Evolutionary conservation across 2,797 vertebrate species (phyloP), one percentile per base, ranked within the genome.

Genomic region (Numenius phaeopus): DNA sequence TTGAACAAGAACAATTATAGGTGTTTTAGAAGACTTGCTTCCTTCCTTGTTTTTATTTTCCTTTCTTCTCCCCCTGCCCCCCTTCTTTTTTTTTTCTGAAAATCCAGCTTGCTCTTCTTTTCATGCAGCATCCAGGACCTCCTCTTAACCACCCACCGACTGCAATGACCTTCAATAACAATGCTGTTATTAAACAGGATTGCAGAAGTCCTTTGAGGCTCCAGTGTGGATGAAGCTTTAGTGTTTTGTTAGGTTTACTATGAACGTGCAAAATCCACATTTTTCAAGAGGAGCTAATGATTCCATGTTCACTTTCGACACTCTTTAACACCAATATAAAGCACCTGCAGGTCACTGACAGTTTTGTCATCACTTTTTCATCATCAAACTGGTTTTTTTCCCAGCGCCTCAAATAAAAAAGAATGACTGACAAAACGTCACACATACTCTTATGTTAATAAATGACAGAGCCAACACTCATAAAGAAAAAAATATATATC

Each of bases 351-450:
- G 77, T 90, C 79, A 90, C 5, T 9, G 40, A 85, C 57, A 78
- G 62, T 83, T 96, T 72, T 39, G 34, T 84, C 57, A 81, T 47
- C 47, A 10, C 58, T 76, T 95, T 91, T 87, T 91, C 34, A 66
- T 69, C 69, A 83, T 71, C 49, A 82, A 76, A 34, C 17, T 80
- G 37, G 8, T 71, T 73, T 46, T 54, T 71, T 46, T 47, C 32
- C 32, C 50, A 78, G 19, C 29, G 55, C 4, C 42, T 95, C 72
- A 87, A 86, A 67, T 37, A 58, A 47, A 90, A 90, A 62, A 34
- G 22, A 44, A 55, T 83, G 87, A 88, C 59, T 84, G 87, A 93
- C 69, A 92, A 93, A 95, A 82, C 66, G 12, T 88, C 64, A 62
- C 61, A 61, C 34, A 65, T 11, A 40, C 20, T 71, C 67, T 89